Evolutionary conservation across 2,888 invertebrate species (phyloP).

Genomic region (Erebia epiphron): DNA sequence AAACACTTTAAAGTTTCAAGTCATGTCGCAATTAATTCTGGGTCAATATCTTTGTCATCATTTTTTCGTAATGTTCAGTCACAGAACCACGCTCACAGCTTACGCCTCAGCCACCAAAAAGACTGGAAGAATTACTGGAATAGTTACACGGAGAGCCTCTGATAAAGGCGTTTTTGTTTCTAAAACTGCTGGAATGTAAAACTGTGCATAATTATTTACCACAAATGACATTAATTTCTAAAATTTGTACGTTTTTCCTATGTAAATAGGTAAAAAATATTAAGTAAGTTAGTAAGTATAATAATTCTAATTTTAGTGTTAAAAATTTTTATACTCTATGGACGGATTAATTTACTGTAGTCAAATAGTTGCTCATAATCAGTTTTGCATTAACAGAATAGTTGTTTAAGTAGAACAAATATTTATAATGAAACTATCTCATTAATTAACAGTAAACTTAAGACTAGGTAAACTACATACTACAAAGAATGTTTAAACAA

Average conservation of each 20-base stretch:
- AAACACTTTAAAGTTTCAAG: too few relatives aligned
- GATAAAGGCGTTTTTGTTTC: neutral
- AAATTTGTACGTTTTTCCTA: conserved; percentile 18
- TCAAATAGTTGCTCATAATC: neutral
- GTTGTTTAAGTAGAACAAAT: neutral
- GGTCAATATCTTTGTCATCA: too few relatives aligned
- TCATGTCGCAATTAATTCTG: too few relatives aligned
- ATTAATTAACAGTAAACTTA: conserved; percentile 6
- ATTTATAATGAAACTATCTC: neutral
- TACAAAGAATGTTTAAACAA: conserved; percentile 15
- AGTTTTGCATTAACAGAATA: conserved; percentile 1
- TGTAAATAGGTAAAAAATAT: conserved; percentile 21
- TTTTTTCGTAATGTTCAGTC: too few relatives aligned
- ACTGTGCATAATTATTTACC: conserved; percentile 12
- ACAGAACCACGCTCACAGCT: too few relatives aligned
- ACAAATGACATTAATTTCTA: neutral
- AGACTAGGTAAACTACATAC: neutral
- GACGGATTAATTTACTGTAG: conserved; percentile 30
- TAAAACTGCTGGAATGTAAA: conserved; percentile 24
- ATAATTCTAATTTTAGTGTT: conserved; percentile 12
- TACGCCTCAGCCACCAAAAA: too few relatives aligned
- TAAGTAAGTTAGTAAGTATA: conserved; percentile 14
- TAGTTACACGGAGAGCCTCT: too few relatives aligned
- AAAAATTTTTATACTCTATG: conserved; percentile 18
- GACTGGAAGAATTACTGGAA: too few relatives aligned